Evolutionary conservation across 2,888 invertebrate genomes (phyloP).

Genomic region (Silvanus unidentatus): DNA sequence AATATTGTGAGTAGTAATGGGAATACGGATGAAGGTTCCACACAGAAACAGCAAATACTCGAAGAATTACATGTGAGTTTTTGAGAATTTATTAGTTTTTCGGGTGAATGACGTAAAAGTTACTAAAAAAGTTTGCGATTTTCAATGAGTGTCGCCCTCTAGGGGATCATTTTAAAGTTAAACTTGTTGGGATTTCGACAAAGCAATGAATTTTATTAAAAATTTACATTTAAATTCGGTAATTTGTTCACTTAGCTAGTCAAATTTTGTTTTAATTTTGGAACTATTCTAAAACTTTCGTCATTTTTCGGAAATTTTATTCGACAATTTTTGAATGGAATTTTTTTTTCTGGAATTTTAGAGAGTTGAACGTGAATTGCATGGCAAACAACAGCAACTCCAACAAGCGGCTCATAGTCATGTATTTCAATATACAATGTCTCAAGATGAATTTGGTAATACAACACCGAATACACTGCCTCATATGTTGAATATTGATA

Average conservation of each 20-base stretch:
- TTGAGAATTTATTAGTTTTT: constrained; percentile 8
- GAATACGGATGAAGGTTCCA: constrained; percentile 55
- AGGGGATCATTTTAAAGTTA: too few species aligned
- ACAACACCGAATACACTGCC: constrained; percentile 41
- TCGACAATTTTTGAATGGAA: neutral
- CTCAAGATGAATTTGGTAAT: constrained; percentile 38
- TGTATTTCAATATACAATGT: constrained; percentile 39
- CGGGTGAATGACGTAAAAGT: too few species aligned
- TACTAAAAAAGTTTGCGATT: too few species aligned
- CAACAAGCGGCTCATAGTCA: constrained; percentile 36
- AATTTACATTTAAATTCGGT: too few species aligned
- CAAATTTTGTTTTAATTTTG: too few species aligned
- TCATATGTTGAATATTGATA: constrained; percentile 48
- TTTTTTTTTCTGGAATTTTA: constrained; percentile 28
- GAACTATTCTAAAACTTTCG: too few species aligned
- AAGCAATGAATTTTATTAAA: too few species aligned
- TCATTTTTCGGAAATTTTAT: too few species aligned
- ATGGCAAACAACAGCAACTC: constrained; percentile 44
- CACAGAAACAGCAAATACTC: constrained; percentile 64
- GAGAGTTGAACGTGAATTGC: constrained; percentile 64
- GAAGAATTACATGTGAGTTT: constrained; percentile 55
- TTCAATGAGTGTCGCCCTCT: too few species aligned
- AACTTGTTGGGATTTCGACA: too few species aligned
- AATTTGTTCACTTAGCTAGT: too few species aligned
- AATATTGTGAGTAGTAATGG: constrained; percentile 23